Percentiles rank a stretch among this genome's conserved stretches.
phyloP scores from a whole-genome alignment of 2,113 vertebrate species.

The Datnioides undecimradiatus region DNA sequence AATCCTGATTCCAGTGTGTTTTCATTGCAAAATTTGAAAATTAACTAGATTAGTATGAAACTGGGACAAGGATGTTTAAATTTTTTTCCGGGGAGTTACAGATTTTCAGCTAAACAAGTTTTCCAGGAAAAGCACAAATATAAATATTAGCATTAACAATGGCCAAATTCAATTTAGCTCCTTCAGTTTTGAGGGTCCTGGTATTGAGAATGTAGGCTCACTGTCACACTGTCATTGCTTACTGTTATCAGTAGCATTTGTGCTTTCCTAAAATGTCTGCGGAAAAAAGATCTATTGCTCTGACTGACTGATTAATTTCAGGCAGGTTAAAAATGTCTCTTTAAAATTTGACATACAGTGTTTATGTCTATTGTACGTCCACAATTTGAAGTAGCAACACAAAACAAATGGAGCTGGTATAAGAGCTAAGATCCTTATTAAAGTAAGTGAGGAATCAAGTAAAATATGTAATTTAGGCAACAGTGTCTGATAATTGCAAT shows the following conservation, averaged over 20 bases:
- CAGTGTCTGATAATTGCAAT: slow-evolving; percentile 55
- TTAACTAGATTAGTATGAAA: background rate
- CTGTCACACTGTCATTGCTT: background rate
- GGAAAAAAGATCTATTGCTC: background rate
- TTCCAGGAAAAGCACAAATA: background rate
- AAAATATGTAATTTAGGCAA: background rate
- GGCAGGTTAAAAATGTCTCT: background rate
- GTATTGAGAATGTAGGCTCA: background rate
- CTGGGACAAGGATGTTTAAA: background rate
- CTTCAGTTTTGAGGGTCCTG: no score
- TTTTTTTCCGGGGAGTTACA: no score
- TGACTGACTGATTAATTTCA: background rate
- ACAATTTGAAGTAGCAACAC: background rate
- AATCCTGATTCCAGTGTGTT: background rate
- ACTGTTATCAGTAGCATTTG: background rate
- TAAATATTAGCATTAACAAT: background rate
- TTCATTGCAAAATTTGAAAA: background rate
- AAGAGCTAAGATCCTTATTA: background rate
- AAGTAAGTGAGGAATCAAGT: background rate
- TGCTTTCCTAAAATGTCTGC: background rate
- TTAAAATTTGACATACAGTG: background rate
- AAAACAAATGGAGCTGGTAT: background rate
- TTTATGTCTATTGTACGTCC: background rate
- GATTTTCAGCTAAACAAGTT: background rate
- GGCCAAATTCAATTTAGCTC: background rate